Evolutionary conservation across 2,888 invertebrate species (phyloP).

Genomic region (Machimus rusticus): DNA sequence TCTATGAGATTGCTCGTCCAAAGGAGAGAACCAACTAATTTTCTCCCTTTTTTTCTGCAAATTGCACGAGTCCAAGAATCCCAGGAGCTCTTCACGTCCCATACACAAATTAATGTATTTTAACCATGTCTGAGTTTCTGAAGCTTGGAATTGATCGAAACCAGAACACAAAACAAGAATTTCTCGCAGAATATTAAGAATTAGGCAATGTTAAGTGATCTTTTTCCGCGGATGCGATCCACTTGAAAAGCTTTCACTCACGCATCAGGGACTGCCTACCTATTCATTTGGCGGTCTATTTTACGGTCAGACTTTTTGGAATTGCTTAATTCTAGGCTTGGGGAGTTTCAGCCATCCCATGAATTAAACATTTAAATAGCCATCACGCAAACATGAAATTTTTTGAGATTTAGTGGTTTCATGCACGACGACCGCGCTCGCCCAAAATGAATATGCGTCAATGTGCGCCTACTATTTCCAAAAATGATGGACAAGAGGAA

Average conservation of each 20-base stretch:
- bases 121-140: not conserved
- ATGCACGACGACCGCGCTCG: not conserved
- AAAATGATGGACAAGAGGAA: not conserved
- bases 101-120: not conserved
- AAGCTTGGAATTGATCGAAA: not conserved
- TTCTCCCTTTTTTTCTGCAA: not conserved
- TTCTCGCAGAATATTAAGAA: not conserved
- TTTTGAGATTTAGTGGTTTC: conserved; percentile 26
- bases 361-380: conserved; percentile 29
- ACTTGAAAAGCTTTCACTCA: not conserved
- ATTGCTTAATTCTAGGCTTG: conserved; percentile 15
- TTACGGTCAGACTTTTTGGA: not conserved
- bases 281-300: not conserved
- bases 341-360: not conserved
- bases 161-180: not conserved
- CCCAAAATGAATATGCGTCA: not conserved
- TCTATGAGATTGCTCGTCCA: not conserved
- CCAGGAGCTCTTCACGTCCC: not conserved
- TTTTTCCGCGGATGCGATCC: not conserved
- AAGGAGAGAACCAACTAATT: not conserved
- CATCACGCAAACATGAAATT: conserved; percentile 34
- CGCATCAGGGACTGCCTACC: not conserved
- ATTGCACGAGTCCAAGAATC: not conserved
- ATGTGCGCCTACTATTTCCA: conserved; percentile 15
- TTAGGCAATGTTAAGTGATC: not conserved